Conservation (phyloP, 2,113 vertebrate genomes). For the Pangasianodon gigas region DNA sequence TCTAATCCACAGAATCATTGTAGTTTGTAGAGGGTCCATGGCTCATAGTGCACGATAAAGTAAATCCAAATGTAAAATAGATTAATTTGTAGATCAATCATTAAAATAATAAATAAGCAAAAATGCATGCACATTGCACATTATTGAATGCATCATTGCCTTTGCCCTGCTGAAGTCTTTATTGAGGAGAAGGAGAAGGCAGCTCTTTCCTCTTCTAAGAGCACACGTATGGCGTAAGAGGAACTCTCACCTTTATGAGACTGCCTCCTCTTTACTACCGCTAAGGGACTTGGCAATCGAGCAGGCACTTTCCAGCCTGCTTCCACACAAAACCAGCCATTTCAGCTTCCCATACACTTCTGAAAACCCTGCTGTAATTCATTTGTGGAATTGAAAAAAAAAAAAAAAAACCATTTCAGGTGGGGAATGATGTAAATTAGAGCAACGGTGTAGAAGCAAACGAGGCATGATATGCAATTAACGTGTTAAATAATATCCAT, state of each 20-base stretch:
- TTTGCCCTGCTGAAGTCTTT: constrained; percentile 27
- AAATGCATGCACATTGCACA: background rate
- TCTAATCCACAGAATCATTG: background rate
- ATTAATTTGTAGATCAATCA: background rate
- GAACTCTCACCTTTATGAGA: constrained; percentile 39
- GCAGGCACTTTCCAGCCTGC: constrained; percentile 30
- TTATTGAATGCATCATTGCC: constrained; percentile 28
- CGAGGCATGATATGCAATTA: constrained; percentile 17
- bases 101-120: background rate
- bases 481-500: constrained; percentile 24
- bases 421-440: constrained; percentile 25
- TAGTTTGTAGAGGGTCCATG: too few relatives aligned
- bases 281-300: constrained; percentile 40
- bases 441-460: background rate
- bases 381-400: background rate
- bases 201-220: constrained; percentile 21
- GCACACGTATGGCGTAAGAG: constrained; percentile 31
- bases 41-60: background rate
- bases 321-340: constrained; percentile 31
- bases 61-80: background rate
- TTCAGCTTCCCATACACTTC: constrained; percentile 23
- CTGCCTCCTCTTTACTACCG: constrained; percentile 35
- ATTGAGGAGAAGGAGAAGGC: constrained; percentile 33
- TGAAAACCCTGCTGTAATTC: background rate
- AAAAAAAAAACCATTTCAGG: constrained; percentile 10